A percentile compares a stretch with the other conserved stretches of the same genome.
phyloP scores from a whole-genome alignment of 2,797 vertebrate genomes.

The Peromyscus attwateri region DNA sequence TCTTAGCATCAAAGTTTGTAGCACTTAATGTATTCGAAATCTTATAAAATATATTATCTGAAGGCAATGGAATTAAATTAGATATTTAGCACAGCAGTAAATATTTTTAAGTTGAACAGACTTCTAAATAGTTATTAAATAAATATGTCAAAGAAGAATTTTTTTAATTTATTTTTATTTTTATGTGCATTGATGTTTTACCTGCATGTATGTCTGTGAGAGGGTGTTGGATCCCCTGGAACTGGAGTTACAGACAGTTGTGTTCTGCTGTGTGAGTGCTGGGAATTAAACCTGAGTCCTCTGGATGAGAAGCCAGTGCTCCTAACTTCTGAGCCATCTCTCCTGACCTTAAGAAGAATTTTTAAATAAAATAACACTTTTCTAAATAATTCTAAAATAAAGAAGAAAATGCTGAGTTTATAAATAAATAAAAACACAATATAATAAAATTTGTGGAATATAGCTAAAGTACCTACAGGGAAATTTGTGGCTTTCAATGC shows the following conservation, averaged over 20 bases:
- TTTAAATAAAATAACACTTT: constrained; percentile 12
- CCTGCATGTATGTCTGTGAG: background rate
- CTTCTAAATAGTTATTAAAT: background rate
- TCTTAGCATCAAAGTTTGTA: background rate
- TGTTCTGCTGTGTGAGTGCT: background rate
- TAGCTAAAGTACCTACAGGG: background rate
- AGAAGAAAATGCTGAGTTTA: constrained; percentile 1
- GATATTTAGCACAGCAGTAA: constrained; percentile 2
- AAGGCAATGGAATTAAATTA: constrained; percentile 26
- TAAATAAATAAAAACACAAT: constrained; percentile 10
- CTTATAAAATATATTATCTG: constrained; percentile 20
- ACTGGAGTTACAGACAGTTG: background rate
- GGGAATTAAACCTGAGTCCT: background rate
- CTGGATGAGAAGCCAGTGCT: background rate
- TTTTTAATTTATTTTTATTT: background rate
- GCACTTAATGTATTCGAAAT: constrained; percentile 15
- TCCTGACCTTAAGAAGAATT: background rate
- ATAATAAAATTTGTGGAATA: constrained; percentile 8
- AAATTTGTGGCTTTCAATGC: background rate
- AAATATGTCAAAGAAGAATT: constrained; percentile 20
- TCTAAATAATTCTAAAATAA: constrained; percentile 43
- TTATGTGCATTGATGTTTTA: background rate
- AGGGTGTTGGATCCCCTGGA: background rate
- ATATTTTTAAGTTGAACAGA: constrained; percentile 31
- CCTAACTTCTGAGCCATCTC: background rate